Evolutionary conservation across 2,888 invertebrate species (phyloP).

Genomic region (Troglohyphantes excavatus): DNA sequence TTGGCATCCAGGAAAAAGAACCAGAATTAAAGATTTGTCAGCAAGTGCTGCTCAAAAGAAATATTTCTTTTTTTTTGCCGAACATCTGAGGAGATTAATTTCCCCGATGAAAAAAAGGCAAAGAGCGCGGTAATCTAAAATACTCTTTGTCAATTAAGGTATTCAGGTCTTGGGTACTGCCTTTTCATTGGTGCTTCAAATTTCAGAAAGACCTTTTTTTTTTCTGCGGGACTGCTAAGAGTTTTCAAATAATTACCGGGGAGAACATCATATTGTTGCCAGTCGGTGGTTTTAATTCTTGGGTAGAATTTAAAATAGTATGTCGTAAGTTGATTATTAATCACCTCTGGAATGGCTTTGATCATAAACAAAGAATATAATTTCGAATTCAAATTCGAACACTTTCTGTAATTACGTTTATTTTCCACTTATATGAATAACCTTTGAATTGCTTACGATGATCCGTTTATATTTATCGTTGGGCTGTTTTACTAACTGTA

Average conservation of each 20-base stretch:
- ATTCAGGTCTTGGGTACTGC: neutral
- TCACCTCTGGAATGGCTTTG: neutral
- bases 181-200: constrained; percentile 7
- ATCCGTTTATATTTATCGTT: no score
- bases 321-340: neutral
- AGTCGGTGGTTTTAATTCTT: neutral
- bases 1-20: neutral
- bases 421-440: neutral
- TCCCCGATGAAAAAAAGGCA: neutral
- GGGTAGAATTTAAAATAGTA: neutral
- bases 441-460: no score
- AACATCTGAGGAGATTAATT: constrained; percentile 5
- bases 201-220: neutral
- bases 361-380: neutral
- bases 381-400: neutral
- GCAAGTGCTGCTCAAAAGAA: constrained; percentile 5
- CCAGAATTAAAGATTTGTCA: constrained; percentile 3
- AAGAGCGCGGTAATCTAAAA: neutral
- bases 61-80: neutral
- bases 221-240: neutral
- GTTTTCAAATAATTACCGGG: no score
- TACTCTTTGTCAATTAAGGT: constrained; percentile 18
- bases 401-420: neutral
- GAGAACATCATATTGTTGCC: neutral
- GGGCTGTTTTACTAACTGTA: no score